Conservation (phyloP, 1,140 invertebrate genomes). For the Asbolus verrucosus region DNA sequence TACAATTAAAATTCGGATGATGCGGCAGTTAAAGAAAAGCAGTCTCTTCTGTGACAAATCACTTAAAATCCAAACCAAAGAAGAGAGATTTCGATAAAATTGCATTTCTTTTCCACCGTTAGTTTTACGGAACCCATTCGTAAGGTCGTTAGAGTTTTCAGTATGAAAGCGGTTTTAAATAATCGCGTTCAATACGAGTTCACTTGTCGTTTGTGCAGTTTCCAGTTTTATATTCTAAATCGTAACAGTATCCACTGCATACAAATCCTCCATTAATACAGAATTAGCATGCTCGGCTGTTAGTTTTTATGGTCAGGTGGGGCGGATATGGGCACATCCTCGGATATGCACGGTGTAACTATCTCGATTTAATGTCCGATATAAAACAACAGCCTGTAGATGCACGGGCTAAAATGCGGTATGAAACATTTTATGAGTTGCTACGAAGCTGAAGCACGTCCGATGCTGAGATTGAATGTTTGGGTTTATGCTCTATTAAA, state of each 20-base stretch:
- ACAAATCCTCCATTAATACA: constrained; percentile 23
- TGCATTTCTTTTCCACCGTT: too few relatives aligned
- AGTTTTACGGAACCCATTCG: too few relatives aligned
- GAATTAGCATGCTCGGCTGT: constrained; percentile 21
- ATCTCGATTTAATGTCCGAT: constrained; percentile 26
- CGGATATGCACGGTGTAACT: too few relatives aligned
- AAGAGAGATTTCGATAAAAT: too few relatives aligned
- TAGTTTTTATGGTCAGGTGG: constrained; percentile 30
- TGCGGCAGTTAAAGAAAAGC: too few relatives aligned
- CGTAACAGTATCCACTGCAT: constrained; percentile 2
- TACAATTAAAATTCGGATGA: too few relatives aligned
- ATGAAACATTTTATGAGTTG: constrained; percentile 37
- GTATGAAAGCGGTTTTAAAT: neutral
- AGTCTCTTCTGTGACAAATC: too few relatives aligned
- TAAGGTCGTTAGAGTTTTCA: too few relatives aligned
- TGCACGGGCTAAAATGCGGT: constrained; percentile 25
- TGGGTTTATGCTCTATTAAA: constrained; percentile 48
- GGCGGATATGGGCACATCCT: constrained; percentile 23
- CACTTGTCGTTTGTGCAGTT: neutral
- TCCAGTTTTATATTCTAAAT: constrained; percentile 14
- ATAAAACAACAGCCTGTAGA: constrained; percentile 29
- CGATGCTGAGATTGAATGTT: constrained; percentile 48
- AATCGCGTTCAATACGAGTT: neutral
- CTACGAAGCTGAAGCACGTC: constrained; percentile 35
- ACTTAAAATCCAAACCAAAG: too few relatives aligned